Base-by-base conservation (phyloP, 92 coral and sea anemone species). In the Micromussa lordhowensis region DNA sequence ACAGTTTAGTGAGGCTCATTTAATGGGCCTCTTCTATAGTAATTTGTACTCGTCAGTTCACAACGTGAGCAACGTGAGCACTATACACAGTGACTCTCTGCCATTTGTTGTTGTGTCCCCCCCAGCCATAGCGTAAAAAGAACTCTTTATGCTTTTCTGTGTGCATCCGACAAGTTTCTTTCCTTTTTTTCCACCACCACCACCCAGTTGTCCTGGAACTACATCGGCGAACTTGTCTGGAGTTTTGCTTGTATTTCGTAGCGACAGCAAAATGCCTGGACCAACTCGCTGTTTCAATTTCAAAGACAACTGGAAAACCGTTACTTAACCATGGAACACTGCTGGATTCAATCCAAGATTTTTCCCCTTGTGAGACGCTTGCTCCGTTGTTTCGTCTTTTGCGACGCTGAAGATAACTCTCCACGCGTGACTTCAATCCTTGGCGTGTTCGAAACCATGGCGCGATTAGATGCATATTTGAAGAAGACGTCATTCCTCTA, bases 71-170 rank as follows among this genome's bases (percentile, higher is more conserved):
- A 51, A 40, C 55, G 59, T 77, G 34, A 9, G 81, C 81, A 24
- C 81, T 30, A 14, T 32, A 19, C 16, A 75, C 59, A 80, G 30
- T 68, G 38, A 78, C 83, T 77, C 57, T 75, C 64, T 92, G 91
- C 94, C 94, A 92, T 5, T 87, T 87, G n/a, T 85, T 92, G 29
- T 30, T 28, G 1, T 3, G 1, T 19, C 94, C 92, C 38, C 90
- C 90, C 94, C 94, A 91, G 18, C 94, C 94, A 61, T 87, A 87
- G 21, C 72, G 89, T 12, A 82, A 14, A 78, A 18, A 68, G 49
- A 73, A 84, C 68, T 85, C 61, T 44, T 44, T 44, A 44, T 44
- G 51, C 0, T 8, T 44, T 44, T 44, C 0, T 44, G 51, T 44
- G 7, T 44, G 12, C 51, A 44, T 44, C 51, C 51, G 0, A 44